Evolutionary conservation across 2,888 invertebrate genomes (phyloP).

Genomic region (Noctua fimbriata): DNA sequence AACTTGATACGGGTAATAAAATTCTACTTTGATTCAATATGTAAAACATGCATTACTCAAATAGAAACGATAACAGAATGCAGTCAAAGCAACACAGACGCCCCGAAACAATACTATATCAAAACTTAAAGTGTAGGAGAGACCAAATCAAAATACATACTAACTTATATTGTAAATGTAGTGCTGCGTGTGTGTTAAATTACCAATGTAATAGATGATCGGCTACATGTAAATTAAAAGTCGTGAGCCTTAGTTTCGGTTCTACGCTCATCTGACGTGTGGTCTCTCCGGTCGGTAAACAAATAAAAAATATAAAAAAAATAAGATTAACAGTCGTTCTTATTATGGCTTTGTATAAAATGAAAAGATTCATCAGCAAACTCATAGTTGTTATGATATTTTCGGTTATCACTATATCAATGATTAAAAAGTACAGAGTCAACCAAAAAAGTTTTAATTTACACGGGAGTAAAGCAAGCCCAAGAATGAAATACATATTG

Average conservation of each 20-base stretch:
- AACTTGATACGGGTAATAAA: constrained; percentile 36
- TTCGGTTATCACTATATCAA: constrained; percentile 14
- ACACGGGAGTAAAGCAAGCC: background rate
- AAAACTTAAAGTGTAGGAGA: background rate
- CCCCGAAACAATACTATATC: background rate
- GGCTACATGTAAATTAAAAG: constrained; percentile 3
- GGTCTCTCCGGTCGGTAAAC: background rate
- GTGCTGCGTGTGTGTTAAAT: constrained; percentile 15
- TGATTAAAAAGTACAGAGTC: constrained; percentile 26
- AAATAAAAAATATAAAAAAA: background rate
- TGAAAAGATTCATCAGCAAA: constrained; percentile 48
- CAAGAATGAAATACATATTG: constrained; percentile 73
- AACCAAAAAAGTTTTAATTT: constrained; percentile 2
- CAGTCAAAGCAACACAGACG: constrained; percentile 11
- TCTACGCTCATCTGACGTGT: constrained; percentile 9
- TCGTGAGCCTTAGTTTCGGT: constrained; percentile 25
- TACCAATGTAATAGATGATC: constrained; percentile 18
- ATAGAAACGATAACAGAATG: constrained; percentile 36
- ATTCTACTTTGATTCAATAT: constrained; percentile 22
- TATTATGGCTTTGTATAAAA: constrained; percentile 19
- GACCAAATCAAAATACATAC: background rate
- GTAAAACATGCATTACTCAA: constrained; percentile 39
- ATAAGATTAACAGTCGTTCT: background rate
- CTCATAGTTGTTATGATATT: constrained; percentile 36
- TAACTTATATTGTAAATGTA: too few species aligned